Percentiles rank a stretch among this genome's conserved stretches.
Evolutionary conservation across 2,888 invertebrate genomes (phyloP).

Genomic region (Drosophila phalerata): DNA sequence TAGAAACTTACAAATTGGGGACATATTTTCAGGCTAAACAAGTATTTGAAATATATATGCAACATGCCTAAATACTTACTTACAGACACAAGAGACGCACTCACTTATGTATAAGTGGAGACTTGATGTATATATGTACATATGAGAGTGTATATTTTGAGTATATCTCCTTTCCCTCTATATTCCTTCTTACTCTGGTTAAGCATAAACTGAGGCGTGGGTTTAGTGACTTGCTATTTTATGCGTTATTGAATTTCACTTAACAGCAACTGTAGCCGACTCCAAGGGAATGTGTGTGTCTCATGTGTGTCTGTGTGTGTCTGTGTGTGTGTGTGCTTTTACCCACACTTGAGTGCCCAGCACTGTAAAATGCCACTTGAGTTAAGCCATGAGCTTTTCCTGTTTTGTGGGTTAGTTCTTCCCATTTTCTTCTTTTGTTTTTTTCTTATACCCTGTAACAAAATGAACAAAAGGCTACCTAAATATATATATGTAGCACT

Average conservation of each 20-base stretch:
- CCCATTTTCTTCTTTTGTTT: slow-evolving; percentile 1
- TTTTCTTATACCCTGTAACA: slow-evolving; percentile 25
- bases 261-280: slow-evolving; percentile 63
- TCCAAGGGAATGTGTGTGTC: slow-evolving; percentile 12
- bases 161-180: slow-evolving; percentile 10
- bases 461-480: not conserved
- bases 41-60: slow-evolving; percentile 50
- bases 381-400: slow-evolving; percentile 37
- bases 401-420: slow-evolving; percentile 36
- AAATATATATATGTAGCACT: not conserved
- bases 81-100: not conserved
- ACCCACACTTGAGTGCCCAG: slow-evolving; percentile 51
- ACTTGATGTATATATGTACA: not conserved
- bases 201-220: slow-evolving; percentile 20
- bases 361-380: slow-evolving; percentile 61
- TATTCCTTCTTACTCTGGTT: slow-evolving; percentile 8
- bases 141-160: not conserved
- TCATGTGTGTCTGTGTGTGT: slow-evolving; percentile 11
- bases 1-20: slow-evolving; percentile 29
- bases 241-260: slow-evolving; percentile 82
- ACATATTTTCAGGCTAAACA: slow-evolving; percentile 29
- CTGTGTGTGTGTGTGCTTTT: slow-evolving; percentile 22
- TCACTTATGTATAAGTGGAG: slow-evolving; percentile 7
- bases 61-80: slow-evolving; percentile 15
- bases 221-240: slow-evolving; percentile 70